These are phyloP conservation scores for Tigriopus japonicus DNA, from an alignment of 1,140 invertebrate genomes.

Conservation along the genomic window DNA sequence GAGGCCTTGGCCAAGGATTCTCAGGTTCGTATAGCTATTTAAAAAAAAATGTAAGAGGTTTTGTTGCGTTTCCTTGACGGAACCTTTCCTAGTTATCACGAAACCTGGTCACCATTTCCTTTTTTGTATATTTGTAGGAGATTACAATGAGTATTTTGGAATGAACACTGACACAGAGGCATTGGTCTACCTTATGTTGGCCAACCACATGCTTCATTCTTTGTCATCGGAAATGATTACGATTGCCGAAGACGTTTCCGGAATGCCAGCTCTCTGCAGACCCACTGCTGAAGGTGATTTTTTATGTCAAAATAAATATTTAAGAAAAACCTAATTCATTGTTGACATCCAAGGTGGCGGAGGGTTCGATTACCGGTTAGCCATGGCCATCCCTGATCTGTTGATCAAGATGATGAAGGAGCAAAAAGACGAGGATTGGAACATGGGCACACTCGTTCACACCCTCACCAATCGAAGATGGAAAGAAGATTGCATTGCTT, in stretches of 20 bases:
- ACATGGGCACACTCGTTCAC: slow-evolving; percentile 74
- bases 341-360: neutral
- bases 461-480: slow-evolving; percentile 86
- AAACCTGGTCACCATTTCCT: neutral
- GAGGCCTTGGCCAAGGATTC: slow-evolving; percentile 41
- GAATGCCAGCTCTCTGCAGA: slow-evolving; percentile 90
- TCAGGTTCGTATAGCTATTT: slow-evolving; percentile 7
- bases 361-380: slow-evolving; percentile 32
- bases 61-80: too few relatives aligned
- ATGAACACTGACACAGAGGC: slow-evolving; percentile 92
- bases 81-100: neutral
- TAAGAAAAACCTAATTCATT: too few relatives aligned
- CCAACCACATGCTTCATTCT: slow-evolving; percentile 80
- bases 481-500: slow-evolving; percentile 87
- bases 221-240: slow-evolving; percentile 26
- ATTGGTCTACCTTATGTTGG: slow-evolving; percentile 78
- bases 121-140: slow-evolving; percentile 55
- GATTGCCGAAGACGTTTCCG: slow-evolving; percentile 29
- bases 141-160: slow-evolving; percentile 95
- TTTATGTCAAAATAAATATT: too few relatives aligned
- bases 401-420: slow-evolving; percentile 88
- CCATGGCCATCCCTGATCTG: slow-evolving; percentile 95
- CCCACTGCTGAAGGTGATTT: slow-evolving; percentile 37
- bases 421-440: slow-evolving; percentile 78
- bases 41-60: too few relatives aligned